Base-by-base conservation (phyloP, 2,888 invertebrate genomes). In the Nudaria mundana region DNA sequence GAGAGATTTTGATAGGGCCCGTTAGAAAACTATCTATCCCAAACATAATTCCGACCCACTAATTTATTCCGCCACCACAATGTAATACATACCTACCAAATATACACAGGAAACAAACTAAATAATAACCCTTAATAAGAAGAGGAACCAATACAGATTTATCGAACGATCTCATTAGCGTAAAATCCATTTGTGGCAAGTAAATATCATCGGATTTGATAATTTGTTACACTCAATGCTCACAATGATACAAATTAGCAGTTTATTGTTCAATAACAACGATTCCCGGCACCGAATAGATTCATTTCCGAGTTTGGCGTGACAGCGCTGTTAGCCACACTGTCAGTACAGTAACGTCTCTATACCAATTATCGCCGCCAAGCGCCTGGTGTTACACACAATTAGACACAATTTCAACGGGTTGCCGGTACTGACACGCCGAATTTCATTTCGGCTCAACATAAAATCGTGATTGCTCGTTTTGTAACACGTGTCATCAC, bases 361-460 rank as follows among this genome's bases (percentile, higher is more conserved):
- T 18, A 61, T 56, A 32, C 23, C 11, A 16, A 39, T 31, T 57
- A 20, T 52, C 56, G 40, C 46, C 40, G 34, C 45, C 29, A 30
- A 51, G 25, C 49, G 31, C 26, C 33, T n/a, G 36, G 26, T 41
- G 40, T 57, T 34, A 35, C 48, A 37, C 24, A 16, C 40, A 52
- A 62, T 55, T 58, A 46, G 45, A 24, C 37, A 48, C 44, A 37
- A 49, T 44, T 36, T 41, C 36, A 32, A 14, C 46, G 46, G 33
- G 46, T 44, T 29, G 52, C 37, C 37, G 40, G 30, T 45, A 47
- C 45, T 33, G 62, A 54, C 48, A 46, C 36, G 38, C 15, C 23
- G 6, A 47, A 30, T 34, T 39, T 39, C 14, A 28, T 26, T 41
- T 37, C 25, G 40, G 38, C 31, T 39, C 12, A n/a, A 34, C 11